Evolutionary conservation across 1,140 invertebrate species (phyloP).

Genomic region (Diachasma alloeum): DNA sequence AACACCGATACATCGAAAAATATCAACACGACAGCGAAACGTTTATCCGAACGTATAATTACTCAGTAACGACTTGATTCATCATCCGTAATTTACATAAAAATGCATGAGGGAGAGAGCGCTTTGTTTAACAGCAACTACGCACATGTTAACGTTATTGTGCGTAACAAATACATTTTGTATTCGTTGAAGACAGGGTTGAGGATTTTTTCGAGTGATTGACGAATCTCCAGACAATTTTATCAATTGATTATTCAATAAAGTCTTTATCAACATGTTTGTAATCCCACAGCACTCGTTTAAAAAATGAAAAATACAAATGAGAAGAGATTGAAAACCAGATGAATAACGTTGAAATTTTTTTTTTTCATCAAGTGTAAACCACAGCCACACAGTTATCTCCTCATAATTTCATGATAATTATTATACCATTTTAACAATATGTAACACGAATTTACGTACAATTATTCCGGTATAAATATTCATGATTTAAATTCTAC

Average conservation of each 20-base stretch:
- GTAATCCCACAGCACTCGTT: too few species aligned
- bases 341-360: background rate
- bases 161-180: too few species aligned
- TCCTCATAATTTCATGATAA: constrained; percentile 10
- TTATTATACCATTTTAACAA: constrained; percentile 30
- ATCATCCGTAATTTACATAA: constrained; percentile 37
- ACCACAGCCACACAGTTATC: constrained; percentile 11
- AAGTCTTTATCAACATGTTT: too few species aligned
- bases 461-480: constrained; percentile 37
- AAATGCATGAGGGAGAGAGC: constrained; percentile 37
- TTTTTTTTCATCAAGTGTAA: background rate
- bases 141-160: too few species aligned
- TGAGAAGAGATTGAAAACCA: too few species aligned
- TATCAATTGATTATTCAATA: too few species aligned
- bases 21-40: constrained; percentile 56
- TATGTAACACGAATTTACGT: constrained; percentile 38
- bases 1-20: constrained; percentile 59
- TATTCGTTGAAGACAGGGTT: too few species aligned
- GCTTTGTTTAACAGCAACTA: constrained; percentile 15
- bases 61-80: constrained; percentile 40
- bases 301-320: too few species aligned
- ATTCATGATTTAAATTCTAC: constrained; percentile 41
- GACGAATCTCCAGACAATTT: too few species aligned
- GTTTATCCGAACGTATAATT: constrained; percentile 51
- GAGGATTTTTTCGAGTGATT: too few species aligned